Evolutionary conservation across 2,888 invertebrate genomes (phyloP), one percentile per base, ranked within the genome.

Genomic region (Muschampia plurimacula): DNA sequence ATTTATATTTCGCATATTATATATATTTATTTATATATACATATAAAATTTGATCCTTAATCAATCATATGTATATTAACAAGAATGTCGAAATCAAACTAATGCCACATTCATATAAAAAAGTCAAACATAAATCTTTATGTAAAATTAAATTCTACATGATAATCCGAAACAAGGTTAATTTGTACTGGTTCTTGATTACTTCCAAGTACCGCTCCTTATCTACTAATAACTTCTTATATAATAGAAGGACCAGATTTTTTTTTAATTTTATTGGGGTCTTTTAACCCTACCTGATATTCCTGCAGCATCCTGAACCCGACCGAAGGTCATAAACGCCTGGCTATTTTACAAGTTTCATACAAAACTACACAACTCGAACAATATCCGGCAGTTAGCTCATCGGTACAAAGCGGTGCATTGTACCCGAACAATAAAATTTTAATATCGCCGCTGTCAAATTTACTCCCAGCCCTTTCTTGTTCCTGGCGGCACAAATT

Each of bases 401-500:
- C 80, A 79, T 84, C 79, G 77, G 78, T 76, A 83, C 83, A 86
- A 85, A 85, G 80, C 82, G 79, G 77, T 76, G 78, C 80, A 84
- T 88, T 88, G 86, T 89, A 75, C 76, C 80, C 76, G 76, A 77
- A 84, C 83, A 86, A 89, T 87, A 88, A 89, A 87, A 85, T 85
- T 86, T 81, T 82, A 78, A 81, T 84, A 84, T 84, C 83, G 83
- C 83, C 76, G 79, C 83, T 87, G 88, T 87, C 88, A 87, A 89
- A 91, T 80, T 89, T 82, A 86, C 88, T 88, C 84, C 83, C 84
- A 88, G 91, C 93, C 93, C 93, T 93, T 93, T 94, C 92, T 93
- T 92, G 91, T 92, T 93, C 93, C 93, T 91, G 91, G 88, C 91
- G 88, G 91, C 88, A 93, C 93, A 90, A 91, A 93, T 93, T 92